These are phyloP conservation scores for Malurus splendens DNA, from an alignment of 2,797 vertebrate species.

Conservation along the genomic window DNA sequence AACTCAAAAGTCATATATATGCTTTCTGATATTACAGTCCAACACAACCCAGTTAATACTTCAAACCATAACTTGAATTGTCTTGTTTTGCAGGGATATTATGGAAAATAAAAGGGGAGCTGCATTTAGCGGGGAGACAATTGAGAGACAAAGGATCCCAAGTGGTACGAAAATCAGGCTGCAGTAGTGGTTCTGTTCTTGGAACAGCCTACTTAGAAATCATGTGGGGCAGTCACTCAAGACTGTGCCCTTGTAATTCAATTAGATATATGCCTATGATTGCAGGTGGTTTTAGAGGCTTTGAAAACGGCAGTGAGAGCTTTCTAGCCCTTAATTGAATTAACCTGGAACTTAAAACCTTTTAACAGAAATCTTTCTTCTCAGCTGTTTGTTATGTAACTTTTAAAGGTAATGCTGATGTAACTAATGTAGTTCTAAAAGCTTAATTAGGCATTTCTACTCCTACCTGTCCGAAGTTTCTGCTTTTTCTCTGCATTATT, in stretches of 20 bases:
- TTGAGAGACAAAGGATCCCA: neutral
- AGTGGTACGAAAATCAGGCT: neutral
- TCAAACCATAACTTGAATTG: neutral
- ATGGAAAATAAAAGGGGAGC: neutral
- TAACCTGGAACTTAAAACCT: neutral
- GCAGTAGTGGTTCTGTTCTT: neutral
- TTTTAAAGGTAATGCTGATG: accelerated
- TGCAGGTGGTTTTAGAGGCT: neutral
- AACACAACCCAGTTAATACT: neutral
- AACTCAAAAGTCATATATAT: neutral
- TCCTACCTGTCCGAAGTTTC: neutral
- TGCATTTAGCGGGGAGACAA: neutral
- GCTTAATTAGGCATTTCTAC: neutral
- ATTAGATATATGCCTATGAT: neutral
- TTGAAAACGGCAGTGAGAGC: neutral
- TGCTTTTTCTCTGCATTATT: neutral
- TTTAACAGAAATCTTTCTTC: neutral
- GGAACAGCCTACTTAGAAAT: neutral
- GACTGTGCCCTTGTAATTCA: neutral
- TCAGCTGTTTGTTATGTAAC: neutral
- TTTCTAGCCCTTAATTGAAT: neutral
- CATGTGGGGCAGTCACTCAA: neutral
- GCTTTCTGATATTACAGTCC: neutral
- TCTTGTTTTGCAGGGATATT: neutral
- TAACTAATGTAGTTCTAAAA: neutral